Evolutionary conservation across 2,113 vertebrate genomes (phyloP).

Genomic region (Tetrao urogallus): DNA sequence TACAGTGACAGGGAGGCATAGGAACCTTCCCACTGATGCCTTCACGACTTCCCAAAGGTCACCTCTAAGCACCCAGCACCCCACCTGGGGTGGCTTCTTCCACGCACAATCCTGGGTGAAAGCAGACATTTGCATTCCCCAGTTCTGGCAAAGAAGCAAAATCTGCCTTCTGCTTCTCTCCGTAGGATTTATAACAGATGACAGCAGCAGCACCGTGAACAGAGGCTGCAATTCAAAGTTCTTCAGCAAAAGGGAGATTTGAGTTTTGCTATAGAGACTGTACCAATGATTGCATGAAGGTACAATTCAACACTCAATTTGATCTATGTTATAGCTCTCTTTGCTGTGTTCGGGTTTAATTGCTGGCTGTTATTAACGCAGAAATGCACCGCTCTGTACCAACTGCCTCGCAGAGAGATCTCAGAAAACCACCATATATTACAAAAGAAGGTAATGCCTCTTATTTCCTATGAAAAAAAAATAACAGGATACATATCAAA

Average conservation of each 20-base stretch:
- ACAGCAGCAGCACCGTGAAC: not conserved
- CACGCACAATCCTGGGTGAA: not conserved
- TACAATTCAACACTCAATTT: constrained; percentile 54
- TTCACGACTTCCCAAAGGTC: not conserved
- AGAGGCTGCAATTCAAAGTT: constrained; percentile 23
- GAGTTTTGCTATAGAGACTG: constrained; percentile 23
- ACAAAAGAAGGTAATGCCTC: constrained; percentile 44
- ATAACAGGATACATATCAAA: not conserved
- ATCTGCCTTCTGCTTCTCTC: not conserved
- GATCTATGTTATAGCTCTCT: constrained; percentile 49
- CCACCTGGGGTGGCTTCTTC: not conserved
- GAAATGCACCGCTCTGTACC: constrained; percentile 34
- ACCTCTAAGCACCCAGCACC: not conserved
- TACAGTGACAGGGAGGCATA: not conserved
- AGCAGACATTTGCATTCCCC: not conserved
- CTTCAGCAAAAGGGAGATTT: constrained; percentile 26
- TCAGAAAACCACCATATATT: constrained; percentile 8
- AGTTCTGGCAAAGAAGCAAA: not conserved
- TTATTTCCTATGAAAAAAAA: constrained; percentile 62
- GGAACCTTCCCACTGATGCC: not conserved
- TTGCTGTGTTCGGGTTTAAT: constrained; percentile 23
- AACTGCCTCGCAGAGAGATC: constrained; percentile 38
- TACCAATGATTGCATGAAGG: constrained; percentile 12
- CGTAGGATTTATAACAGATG: not conserved
- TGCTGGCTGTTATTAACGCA: constrained; percentile 46